A percentile compares a stretch with the other conserved stretches of the same genome.
Conservation (phyloP, 1,140 invertebrate species). For the Brachionus manjavacas region DNA sequence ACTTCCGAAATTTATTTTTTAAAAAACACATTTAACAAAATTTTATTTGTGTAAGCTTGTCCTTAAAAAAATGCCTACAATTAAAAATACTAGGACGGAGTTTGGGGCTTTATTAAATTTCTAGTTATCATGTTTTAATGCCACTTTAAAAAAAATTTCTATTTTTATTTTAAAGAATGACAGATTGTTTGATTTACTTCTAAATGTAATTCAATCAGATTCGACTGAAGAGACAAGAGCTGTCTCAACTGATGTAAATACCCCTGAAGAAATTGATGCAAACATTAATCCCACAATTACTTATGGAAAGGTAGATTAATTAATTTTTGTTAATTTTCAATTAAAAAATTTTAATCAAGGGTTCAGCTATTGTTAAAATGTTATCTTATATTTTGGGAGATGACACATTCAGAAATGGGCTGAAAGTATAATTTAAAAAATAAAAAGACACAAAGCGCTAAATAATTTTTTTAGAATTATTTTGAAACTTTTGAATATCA, state of each 20-base stretch:
- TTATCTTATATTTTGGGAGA: conserved; percentile 83
- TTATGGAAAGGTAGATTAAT: neutral
- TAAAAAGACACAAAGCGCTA: too few species aligned
- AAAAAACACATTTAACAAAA: too few species aligned
- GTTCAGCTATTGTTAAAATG: conserved; percentile 84
- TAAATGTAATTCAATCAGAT: conserved; percentile 33
- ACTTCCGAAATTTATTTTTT: too few species aligned
- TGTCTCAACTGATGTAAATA: conserved; percentile 27
- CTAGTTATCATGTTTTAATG: too few species aligned
- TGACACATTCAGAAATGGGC: conserved; percentile 72
- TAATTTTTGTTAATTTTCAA: neutral
- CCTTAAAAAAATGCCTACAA: too few species aligned
- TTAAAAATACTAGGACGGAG: too few species aligned
- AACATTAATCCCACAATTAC: conserved; percentile 31
- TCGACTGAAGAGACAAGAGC: conserved; percentile 5
- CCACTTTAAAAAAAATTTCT: neutral
- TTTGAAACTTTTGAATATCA: conserved; percentile 11
- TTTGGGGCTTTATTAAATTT: too few species aligned
- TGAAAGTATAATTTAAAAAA: conserved; percentile 51
- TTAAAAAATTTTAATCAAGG: conserved; percentile 55
- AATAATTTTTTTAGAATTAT: conserved; percentile 42
- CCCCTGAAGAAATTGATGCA: conserved; percentile 26
- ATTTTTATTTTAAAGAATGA: conserved; percentile 22
- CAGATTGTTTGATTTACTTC: conserved; percentile 6
- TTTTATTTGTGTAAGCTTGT: too few species aligned